phyloP scores from a whole-genome alignment of 1,140 invertebrate species.

The Arion vulgaris region DNA sequence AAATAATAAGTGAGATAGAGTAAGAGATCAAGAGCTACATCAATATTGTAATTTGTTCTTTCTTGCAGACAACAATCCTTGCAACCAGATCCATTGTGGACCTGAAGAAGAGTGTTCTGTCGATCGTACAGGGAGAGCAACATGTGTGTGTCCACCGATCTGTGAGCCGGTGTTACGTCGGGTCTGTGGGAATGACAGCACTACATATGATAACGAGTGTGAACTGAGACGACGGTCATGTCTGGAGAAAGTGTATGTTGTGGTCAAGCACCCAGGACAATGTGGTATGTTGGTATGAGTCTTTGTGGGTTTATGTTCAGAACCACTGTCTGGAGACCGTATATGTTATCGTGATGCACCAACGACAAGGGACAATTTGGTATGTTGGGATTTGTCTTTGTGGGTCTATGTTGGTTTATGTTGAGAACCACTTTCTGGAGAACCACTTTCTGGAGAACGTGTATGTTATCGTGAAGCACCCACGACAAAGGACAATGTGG shows the following conservation, averaged over 20 bases:
- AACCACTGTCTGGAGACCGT: too few species aligned
- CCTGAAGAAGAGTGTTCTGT: conserved; percentile 86
- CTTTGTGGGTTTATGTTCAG: neutral
- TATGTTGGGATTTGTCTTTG: too few species aligned
- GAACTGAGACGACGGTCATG: conserved; percentile 81
- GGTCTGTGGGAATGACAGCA: conserved; percentile 74
- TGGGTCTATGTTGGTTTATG: too few species aligned
- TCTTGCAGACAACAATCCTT: conserved; percentile 62
- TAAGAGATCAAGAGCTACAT: too few species aligned
- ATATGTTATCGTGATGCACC: too few species aligned
- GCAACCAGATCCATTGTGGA: conserved; percentile 58
- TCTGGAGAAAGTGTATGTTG: conserved; percentile 75
- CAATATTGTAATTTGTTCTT: neutral
- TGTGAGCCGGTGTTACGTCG: conserved; percentile 85
- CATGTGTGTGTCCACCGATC: conserved; percentile 85
- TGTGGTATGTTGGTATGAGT: conserved; percentile 38
- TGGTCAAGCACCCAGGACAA: conserved; percentile 70
- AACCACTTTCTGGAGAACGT: too few species aligned
- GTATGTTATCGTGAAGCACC: too few species aligned
- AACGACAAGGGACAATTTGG: too few species aligned
- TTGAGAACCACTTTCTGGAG: too few species aligned
- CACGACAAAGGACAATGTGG: too few species aligned
- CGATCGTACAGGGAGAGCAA: conserved; percentile 84
- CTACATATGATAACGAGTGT: conserved; percentile 81
- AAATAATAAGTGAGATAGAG: too few species aligned